These are phyloP conservation scores for Bothrops jararaca DNA, from an alignment of 2,113 vertebrate genomes.

Conservation along the genomic window DNA sequence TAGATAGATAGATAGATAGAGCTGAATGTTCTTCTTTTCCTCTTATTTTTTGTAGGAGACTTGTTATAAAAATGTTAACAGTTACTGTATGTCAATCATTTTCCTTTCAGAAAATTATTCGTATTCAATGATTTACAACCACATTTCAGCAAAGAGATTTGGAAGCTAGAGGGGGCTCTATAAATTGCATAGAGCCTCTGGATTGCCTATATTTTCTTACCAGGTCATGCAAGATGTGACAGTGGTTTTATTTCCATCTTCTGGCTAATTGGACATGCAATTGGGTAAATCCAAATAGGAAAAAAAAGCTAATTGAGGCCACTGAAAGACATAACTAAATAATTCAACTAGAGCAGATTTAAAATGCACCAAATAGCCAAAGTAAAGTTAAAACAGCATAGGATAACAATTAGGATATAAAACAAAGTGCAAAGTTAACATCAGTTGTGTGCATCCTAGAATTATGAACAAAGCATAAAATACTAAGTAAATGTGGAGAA, in stretches of 20 bases:
- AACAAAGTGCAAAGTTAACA: neutral
- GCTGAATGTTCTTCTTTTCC: neutral
- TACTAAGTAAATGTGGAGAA: neutral
- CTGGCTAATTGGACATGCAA: neutral
- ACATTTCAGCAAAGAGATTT: neutral
- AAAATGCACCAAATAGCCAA: neutral
- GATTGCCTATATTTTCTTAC: neutral
- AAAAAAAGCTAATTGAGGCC: neutral
- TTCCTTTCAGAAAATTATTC: neutral
- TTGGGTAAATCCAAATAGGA: neutral
- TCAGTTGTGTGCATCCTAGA: neutral
- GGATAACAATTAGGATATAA: neutral
- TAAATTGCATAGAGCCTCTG: neutral
- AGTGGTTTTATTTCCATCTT: neutral
- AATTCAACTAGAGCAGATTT: neutral
- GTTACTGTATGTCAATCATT: neutral
- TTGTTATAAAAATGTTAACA: neutral
- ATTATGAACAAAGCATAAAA: slow-evolving; percentile 1
- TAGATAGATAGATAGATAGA: no score
- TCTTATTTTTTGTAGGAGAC: neutral
- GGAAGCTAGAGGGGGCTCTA: neutral
- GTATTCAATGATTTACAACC: neutral
- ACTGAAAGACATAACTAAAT: neutral
- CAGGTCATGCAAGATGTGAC: neutral
- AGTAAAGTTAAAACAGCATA: neutral